Conservation (phyloP, 2,113 vertebrate genomes). For the Smithornis capensis region DNA sequence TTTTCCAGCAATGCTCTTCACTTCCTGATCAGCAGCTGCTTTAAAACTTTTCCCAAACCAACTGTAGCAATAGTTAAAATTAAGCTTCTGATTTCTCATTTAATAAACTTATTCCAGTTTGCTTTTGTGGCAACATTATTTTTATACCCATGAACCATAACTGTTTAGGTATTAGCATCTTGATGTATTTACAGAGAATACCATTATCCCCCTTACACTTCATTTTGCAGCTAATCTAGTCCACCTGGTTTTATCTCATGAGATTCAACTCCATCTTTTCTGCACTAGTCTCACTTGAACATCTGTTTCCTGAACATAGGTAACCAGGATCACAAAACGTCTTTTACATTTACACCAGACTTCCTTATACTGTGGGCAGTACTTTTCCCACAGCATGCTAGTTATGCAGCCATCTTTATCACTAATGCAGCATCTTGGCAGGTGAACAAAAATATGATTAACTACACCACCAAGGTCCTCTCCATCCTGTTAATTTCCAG, state of each 20-base stretch:
- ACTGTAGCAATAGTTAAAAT: not conserved
- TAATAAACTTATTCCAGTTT: not conserved
- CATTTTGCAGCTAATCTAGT: not conserved
- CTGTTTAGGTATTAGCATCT: not conserved
- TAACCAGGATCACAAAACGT: not conserved
- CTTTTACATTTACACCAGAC: not conserved
- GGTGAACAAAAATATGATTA: not conserved
- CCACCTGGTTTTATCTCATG: not conserved
- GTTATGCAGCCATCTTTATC: not conserved
- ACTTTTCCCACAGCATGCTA: not conserved
- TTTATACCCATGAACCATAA: not conserved
- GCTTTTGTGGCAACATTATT: not conserved
- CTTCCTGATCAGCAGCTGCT: not conserved
- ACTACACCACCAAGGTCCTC: not conserved
- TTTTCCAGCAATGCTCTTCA: not conserved
- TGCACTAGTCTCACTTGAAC: not conserved
- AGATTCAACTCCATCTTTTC: not conserved
- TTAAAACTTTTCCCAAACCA: not conserved
- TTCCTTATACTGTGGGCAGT: not conserved
- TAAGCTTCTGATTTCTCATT: not conserved
- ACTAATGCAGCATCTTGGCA: not conserved
- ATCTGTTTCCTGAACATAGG: not conserved
- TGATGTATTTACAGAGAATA: not conserved
- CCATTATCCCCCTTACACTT: not conserved
- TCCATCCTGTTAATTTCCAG: not conserved